Evolutionary conservation across 1,140 invertebrate species (phyloP).

Genomic region (Lepidurus apus): DNA sequence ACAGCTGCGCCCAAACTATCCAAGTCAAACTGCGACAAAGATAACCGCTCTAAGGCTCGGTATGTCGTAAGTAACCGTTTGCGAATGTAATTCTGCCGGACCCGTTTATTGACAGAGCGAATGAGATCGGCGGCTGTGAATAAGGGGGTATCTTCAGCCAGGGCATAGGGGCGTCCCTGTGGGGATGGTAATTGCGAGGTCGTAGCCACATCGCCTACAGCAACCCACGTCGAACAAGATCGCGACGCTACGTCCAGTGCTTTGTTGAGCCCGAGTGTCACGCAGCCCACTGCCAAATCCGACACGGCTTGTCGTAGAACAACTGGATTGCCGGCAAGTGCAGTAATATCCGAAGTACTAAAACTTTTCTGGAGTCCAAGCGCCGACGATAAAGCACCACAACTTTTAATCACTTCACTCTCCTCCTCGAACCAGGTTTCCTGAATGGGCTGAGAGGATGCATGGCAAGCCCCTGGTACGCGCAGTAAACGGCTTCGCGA

Average conservation of each 20-base stretch:
- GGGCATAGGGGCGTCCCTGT: conserved; percentile 53
- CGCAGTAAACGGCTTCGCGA: conserved; percentile 31
- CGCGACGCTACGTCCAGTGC: conserved; percentile 64
- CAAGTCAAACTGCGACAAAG: conserved; percentile 74
- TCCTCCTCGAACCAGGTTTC: conserved; percentile 69
- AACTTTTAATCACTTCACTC: conserved; percentile 66
- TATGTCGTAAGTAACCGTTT: conserved; percentile 70
- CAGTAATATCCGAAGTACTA: conserved; percentile 66
- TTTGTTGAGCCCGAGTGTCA: conserved; percentile 47
- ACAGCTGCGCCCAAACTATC: conserved; percentile 62
- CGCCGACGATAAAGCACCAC: conserved; percentile 68
- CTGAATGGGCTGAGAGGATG: conserved; percentile 48
- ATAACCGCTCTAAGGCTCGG: conserved; percentile 69
- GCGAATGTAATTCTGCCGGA: conserved; percentile 67
- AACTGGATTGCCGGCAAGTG: conserved; percentile 12
- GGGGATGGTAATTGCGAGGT: conserved; percentile 65
- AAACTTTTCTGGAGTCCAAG: conserved; percentile 73
- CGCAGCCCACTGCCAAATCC: conserved; percentile 50
- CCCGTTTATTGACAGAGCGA: conserved; percentile 75
- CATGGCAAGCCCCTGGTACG: conserved; percentile 47
- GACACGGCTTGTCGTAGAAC: conserved; percentile 51
- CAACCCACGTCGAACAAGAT: conserved; percentile 81
- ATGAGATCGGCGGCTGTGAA: conserved; percentile 68
- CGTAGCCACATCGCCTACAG: conserved; percentile 56
- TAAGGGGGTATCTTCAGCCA: conserved; percentile 42